These are phyloP conservation scores for Zosterops pallidus DNA, from an alignment of 2,113 vertebrate species.

Conservation along the genomic window DNA sequence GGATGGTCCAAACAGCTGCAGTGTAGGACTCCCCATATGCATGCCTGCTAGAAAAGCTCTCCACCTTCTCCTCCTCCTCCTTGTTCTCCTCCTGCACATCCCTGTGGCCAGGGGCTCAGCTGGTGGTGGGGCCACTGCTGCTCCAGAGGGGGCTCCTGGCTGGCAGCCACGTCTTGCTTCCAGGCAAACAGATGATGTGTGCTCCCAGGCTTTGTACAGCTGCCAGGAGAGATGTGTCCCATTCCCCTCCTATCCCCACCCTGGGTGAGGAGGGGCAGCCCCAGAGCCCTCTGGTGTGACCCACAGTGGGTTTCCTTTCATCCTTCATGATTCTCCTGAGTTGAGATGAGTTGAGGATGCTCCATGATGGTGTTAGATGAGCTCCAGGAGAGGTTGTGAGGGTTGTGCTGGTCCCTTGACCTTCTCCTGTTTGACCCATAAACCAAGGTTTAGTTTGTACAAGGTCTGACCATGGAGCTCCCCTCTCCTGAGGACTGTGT, in stretches of 20 bases:
- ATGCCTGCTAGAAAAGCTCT: not conserved
- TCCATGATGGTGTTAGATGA: not conserved
- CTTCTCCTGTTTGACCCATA: too few species aligned
- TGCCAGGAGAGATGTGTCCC: not conserved
- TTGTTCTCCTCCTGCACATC: not conserved
- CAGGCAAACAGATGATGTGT: not conserved
- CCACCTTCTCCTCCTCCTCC: not conserved
- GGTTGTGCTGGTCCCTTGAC: rapidly evolving
- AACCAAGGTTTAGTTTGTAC: not conserved
- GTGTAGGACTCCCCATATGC: not conserved
- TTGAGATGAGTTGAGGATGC: not conserved
- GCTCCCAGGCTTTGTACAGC: not conserved
- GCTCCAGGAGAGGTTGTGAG: not conserved
- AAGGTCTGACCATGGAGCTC: not conserved
- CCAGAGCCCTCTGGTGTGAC: not conserved
- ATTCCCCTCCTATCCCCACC: not conserved
- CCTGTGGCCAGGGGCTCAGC: not conserved
- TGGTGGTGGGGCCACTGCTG: not conserved
- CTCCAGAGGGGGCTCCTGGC: not conserved
- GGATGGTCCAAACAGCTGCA: not conserved
- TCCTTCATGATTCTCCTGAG: not conserved
- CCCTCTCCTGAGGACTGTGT: not conserved
- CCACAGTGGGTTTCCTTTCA: not conserved
- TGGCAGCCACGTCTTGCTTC: rapidly evolving
- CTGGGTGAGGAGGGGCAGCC: not conserved